phyloP scores from a whole-genome alignment of 2,797 vertebrate species.

The Hypotaenidia philippensis region DNA sequence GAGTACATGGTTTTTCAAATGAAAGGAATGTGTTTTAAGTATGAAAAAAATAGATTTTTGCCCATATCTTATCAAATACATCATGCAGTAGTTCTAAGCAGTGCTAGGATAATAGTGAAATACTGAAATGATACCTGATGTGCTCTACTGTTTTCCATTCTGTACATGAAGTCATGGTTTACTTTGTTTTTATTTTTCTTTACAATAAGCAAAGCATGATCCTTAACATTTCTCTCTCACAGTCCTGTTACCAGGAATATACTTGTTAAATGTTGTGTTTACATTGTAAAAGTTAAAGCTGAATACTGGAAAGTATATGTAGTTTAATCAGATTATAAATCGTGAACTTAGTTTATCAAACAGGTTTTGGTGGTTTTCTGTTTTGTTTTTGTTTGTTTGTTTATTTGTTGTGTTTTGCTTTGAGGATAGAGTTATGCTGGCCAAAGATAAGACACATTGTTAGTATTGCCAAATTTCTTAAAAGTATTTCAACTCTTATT shows the following conservation, averaged over 20 bases:
- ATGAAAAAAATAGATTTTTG: not conserved
- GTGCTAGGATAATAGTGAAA: not conserved
- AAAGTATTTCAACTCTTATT: not conserved
- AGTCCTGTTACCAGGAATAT: not conserved
- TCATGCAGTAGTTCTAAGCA: not conserved
- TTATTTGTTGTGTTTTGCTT: not conserved
- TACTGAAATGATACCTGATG: not conserved
- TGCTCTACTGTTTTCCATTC: not conserved
- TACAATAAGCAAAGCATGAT: not conserved
- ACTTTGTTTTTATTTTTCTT: not conserved
- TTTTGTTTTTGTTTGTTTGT: no score
- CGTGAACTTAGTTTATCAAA: not conserved
- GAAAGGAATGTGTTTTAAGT: not conserved
- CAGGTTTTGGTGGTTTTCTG: no score
- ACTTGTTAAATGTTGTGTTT: not conserved
- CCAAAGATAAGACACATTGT: not conserved
- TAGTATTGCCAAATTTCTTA: not conserved
- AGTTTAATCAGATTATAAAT: not conserved
- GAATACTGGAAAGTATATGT: not conserved
- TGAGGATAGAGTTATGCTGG: not conserved
- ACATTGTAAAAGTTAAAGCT: not conserved
- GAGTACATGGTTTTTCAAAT: not conserved
- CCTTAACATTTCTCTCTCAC: not conserved
- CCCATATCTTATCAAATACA: not conserved
- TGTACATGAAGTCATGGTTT: not conserved